A percentile compares a stretch with the other conserved stretches of the same genome.
Conservation (phyloP, 2,113 vertebrate genomes). For the Benitochromis conjunctus region DNA sequence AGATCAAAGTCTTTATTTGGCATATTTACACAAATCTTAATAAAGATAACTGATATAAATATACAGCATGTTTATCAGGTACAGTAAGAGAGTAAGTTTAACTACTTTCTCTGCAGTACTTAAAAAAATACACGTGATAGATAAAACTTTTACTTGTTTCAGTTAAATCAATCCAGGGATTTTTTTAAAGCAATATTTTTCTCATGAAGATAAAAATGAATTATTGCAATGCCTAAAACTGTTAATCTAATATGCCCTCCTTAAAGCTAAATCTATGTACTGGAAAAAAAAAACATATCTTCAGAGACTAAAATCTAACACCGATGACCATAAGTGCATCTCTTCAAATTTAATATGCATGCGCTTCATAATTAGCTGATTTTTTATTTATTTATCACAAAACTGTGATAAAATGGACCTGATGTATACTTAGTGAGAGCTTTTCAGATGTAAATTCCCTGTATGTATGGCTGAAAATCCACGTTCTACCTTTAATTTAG, state of each 20-base stretch:
- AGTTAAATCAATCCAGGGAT: background rate
- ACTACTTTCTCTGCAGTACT: background rate
- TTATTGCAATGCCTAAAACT: accelerated
- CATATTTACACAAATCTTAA: constrained; percentile 8
- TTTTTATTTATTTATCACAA: background rate
- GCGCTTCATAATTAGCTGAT: background rate
- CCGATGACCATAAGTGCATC: background rate
- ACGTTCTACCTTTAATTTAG: background rate
- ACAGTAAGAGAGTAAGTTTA: background rate
- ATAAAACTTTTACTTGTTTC: background rate
- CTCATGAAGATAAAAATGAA: background rate
- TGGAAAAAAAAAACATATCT: background rate
- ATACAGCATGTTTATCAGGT: background rate
- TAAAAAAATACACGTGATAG: background rate
- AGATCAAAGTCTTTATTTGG: background rate
- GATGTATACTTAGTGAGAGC: background rate
- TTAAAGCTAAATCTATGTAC: background rate
- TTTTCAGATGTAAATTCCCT: background rate
- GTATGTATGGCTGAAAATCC: background rate
- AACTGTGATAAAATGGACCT: background rate
- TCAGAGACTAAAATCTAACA: background rate
- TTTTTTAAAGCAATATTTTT: background rate
- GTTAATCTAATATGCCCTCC: background rate
- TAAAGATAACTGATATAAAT: background rate
- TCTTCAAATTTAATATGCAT: background rate